These are phyloP conservation scores for Neotragus moschatus DNA, from an alignment of 2,113 vertebrate genomes.

Conservation along the genomic window DNA sequence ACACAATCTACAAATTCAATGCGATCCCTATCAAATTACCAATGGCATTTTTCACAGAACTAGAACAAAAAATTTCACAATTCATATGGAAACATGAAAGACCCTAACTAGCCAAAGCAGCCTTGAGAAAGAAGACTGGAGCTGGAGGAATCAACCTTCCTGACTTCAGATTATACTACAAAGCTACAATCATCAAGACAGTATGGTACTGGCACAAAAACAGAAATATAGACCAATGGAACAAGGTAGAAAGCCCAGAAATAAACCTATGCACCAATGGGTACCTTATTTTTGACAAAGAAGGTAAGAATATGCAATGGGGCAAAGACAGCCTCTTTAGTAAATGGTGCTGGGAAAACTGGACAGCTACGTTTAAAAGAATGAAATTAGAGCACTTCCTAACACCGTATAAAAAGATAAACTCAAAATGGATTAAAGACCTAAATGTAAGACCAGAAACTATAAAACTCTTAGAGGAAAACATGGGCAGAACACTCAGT, in stretches of 20 bases:
- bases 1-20: neutral
- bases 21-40: neutral
- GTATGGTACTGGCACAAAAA: neutral
- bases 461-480: neutral
- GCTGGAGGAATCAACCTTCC: neutral
- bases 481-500: neutral
- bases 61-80: neutral
- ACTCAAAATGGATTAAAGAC: neutral
- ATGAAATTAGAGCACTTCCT: neutral
- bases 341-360: neutral
- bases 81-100: neutral
- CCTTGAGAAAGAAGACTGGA: neutral
- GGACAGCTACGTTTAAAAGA: neutral
- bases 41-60: neutral
- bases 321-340: neutral
- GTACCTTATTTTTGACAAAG: neutral
- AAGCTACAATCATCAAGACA: neutral
- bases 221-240: neutral
- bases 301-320: neutral
- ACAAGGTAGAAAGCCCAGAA: neutral
- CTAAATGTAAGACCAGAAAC: neutral
- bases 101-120: neutral
- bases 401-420: neutral
- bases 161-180: neutral
- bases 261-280: rapidly evolving